Base-by-base conservation (phyloP, 2,113 vertebrate genomes). In the Perca schrenkii region DNA sequence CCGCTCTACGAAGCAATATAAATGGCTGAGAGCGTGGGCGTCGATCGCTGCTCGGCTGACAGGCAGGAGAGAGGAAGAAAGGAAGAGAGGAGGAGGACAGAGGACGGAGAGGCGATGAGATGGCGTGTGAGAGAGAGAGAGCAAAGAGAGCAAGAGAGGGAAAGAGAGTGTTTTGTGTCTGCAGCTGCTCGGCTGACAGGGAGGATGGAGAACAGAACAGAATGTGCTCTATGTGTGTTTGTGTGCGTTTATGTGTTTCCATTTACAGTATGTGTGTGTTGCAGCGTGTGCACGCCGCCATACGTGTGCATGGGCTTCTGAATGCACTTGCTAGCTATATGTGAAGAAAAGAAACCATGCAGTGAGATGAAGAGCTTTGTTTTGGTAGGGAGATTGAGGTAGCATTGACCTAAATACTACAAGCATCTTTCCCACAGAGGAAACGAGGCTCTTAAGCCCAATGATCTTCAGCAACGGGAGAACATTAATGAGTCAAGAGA, bases 381-480 rank as follows among this genome's bases (percentile, higher is more conserved):
- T 82, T 83, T 49, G 50, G 40, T 46, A 36, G 58, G 1, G 77
- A 85, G 49, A 86, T 74, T 56, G 64, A 85, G 76, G 70, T 67
- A 81, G 53, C 76, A 34, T 16, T 84, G 88, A 90, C 88, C 84
- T 78, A 86, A 88, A 90, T 88, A 87, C 74, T 79, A 28, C 82
- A 78, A 85, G 53, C 66, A 19, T 21, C 74, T 72, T 80, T 85
- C 86, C 77, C 66, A 66, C 69, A 57, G 77, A 85, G 74, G 74
- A 83, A 83, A 66, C 50, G 86, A 86, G 64, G 25, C 83, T 82
- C 80, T 64, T 60, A 22, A 77, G 62, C 52, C 16, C 61, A 21
- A 52, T 19, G 77, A 83, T 43, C 12, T 81, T 70, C 70, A 73
- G 75, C 58, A 53, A n/a, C 40, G 66, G 25, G 56, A 62, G 46